A percentile compares a stretch with the other conserved stretches of the same genome.
phyloP scores from a whole-genome alignment of 2,888 invertebrate genomes.

The Nycteola revayana region DNA sequence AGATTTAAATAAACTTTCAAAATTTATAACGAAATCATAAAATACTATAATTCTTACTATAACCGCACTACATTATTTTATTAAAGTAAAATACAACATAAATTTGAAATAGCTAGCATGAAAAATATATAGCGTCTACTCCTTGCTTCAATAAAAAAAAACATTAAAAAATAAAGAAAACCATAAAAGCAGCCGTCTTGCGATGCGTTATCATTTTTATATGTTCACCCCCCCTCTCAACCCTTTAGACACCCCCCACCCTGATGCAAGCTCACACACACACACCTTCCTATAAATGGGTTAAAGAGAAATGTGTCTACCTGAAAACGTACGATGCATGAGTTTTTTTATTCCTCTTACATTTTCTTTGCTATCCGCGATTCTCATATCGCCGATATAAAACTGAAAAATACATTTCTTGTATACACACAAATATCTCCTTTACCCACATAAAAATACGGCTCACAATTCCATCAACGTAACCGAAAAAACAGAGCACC shows the following conservation, averaged over 20 bases:
- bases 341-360: slow-evolving; percentile 76
- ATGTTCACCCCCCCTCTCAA: slow-evolving; percentile 61
- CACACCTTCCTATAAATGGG: slow-evolving; percentile 75
- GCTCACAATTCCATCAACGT: slow-evolving; percentile 33
- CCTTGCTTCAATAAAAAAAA: slow-evolving; percentile 67
- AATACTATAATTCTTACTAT: no score
- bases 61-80: slow-evolving; percentile 20
- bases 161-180: slow-evolving; percentile 79
- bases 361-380: slow-evolving; percentile 81
- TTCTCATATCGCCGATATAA: slow-evolving; percentile 82
- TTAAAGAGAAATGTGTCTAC: slow-evolving; percentile 83
- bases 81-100: slow-evolving; percentile 27
- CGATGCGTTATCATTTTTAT: slow-evolving; percentile 83
- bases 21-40: no score
- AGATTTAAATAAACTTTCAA: no score
- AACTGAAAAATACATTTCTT: slow-evolving; percentile 79
- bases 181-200: slow-evolving; percentile 82
- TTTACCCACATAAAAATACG: slow-evolving; percentile 26
- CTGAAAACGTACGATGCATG: slow-evolving; percentile 80
- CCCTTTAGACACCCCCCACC: slow-evolving; percentile 54
- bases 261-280: slow-evolving; percentile 58
- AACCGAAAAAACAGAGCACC: slow-evolving; percentile 65
- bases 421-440: slow-evolving; percentile 40
- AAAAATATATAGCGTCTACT: slow-evolving; percentile 32
- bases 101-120: slow-evolving; percentile 29